Conservation (phyloP, 92 coral and sea anemone genomes). For the Diadumene lineata region DNA sequence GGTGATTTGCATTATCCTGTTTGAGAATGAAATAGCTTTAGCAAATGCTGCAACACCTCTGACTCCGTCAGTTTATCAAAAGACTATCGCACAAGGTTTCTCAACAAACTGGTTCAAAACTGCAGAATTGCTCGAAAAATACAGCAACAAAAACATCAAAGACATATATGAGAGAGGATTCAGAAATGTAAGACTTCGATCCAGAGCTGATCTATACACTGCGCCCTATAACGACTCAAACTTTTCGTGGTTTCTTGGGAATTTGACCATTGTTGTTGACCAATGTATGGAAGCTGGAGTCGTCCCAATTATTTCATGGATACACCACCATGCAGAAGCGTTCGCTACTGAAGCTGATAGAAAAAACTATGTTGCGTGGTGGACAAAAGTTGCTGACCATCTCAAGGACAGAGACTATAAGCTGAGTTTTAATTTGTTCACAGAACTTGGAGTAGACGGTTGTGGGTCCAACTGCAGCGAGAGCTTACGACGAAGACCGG, state of each 20-base stretch:
- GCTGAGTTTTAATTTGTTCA: slow-evolving; percentile 65
- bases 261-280: slow-evolving; percentile 45
- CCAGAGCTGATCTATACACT: slow-evolving; percentile 42
- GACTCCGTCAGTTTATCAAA: slow-evolving; percentile 31
- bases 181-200: slow-evolving; percentile 55
- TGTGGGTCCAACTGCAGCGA: slow-evolving; percentile 44
- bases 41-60: slow-evolving; percentile 2
- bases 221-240: slow-evolving; percentile 22
- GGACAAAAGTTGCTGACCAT: slow-evolving; percentile 54
- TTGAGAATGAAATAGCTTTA: neutral
- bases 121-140: slow-evolving; percentile 28
- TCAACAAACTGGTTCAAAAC: slow-evolving; percentile 65
- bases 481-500: slow-evolving; percentile 39
- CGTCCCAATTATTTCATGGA: slow-evolving; percentile 63
- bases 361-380: slow-evolving; percentile 49
- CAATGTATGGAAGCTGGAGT: slow-evolving; percentile 42
- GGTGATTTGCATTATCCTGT: neutral
- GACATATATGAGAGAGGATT: slow-evolving; percentile 48
- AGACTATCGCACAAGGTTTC: slow-evolving; percentile 47
- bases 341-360: slow-evolving; percentile 52
- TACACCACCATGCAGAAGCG: slow-evolving; percentile 60
- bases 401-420: slow-evolving; percentile 54
- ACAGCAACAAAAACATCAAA: slow-evolving; percentile 44
- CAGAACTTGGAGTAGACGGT: slow-evolving; percentile 68
- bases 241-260: slow-evolving; percentile 40